These are phyloP conservation scores for Neocrepidodera transversa DNA, from an alignment of 2,888 invertebrate genomes.

Conservation along the genomic window DNA sequence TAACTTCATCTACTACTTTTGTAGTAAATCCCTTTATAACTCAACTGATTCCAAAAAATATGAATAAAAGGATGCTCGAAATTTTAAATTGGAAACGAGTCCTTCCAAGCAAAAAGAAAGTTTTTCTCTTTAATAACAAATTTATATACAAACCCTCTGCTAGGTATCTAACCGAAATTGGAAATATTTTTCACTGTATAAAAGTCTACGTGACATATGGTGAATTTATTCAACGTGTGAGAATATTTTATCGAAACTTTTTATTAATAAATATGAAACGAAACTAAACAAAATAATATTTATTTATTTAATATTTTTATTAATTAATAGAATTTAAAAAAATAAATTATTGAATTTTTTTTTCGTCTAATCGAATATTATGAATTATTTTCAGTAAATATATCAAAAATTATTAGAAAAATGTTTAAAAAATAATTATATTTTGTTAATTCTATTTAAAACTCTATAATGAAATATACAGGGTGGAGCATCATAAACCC, in stretches of 20 bases:
- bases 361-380: too few relatives aligned
- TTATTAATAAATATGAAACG: slow-evolving; percentile 16
- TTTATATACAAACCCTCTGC: slow-evolving; percentile 42
- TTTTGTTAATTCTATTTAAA: too few relatives aligned
- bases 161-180: slow-evolving; percentile 34
- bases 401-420: too few relatives aligned
- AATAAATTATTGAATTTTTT: too few relatives aligned
- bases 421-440: too few relatives aligned
- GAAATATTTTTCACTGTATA: slow-evolving; percentile 41
- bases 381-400: too few relatives aligned
- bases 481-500: too few relatives aligned
- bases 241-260: slow-evolving; percentile 17
- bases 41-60: slow-evolving; percentile 6
- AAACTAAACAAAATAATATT: too few relatives aligned
- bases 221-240: slow-evolving; percentile 37
- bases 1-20: background rate
- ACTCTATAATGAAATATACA: too few relatives aligned
- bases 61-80: slow-evolving; percentile 15
- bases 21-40: background rate
- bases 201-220: slow-evolving; percentile 40
- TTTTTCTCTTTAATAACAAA: slow-evolving; percentile 41
- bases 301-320: too few relatives aligned
- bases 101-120: slow-evolving; percentile 27
- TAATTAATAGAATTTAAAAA: too few relatives aligned
- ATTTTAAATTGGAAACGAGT: slow-evolving; percentile 34